Percentiles rank a stretch among this genome's conserved stretches.
phyloP scores from a whole-genome alignment of 64 coral and sea anemone species.

The Pachyseris speciosa region DNA sequence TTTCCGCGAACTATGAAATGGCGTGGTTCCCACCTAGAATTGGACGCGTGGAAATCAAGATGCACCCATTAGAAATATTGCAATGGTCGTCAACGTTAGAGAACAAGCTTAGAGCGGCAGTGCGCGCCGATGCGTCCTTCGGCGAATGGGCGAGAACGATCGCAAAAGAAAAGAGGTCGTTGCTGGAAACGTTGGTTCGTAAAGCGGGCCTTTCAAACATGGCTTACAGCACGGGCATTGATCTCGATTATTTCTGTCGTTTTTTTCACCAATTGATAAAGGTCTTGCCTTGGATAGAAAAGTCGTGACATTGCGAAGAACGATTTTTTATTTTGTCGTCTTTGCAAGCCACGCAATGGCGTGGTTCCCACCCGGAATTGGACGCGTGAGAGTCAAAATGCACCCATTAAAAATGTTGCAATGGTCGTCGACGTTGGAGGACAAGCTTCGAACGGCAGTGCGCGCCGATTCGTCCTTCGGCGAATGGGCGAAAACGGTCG shows the following conservation, averaged over 20 bases:
- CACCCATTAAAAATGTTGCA: too few relatives aligned
- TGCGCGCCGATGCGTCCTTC: neutral
- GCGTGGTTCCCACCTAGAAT: neutral
- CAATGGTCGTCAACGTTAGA: neutral
- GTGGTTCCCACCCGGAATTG: too few relatives aligned
- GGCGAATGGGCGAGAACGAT: neutral
- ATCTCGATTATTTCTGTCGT: neutral
- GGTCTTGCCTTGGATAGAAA: neutral
- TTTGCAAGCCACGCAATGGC: too few relatives aligned
- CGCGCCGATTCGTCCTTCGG: neutral
- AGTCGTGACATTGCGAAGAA: too few relatives aligned
- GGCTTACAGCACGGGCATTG: neutral
- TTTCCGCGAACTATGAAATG: neutral
- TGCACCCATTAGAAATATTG: neutral
- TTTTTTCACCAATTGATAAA: neutral
- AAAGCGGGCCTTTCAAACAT: neutral
- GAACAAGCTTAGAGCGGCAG: neutral
- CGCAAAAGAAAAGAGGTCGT: neutral
- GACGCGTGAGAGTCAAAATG: too few relatives aligned
- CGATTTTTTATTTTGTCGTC: too few relatives aligned
- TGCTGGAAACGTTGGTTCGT: neutral
- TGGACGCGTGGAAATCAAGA: too few relatives aligned
- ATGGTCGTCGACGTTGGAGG: too few relatives aligned
- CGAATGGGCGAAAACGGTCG: neutral
- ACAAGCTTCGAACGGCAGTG: too few relatives aligned